Evolutionary conservation across 2,113 vertebrate genomes (phyloP), one percentile per base, ranked within the genome.

Genomic region (Laterallus jamaicensis): DNA sequence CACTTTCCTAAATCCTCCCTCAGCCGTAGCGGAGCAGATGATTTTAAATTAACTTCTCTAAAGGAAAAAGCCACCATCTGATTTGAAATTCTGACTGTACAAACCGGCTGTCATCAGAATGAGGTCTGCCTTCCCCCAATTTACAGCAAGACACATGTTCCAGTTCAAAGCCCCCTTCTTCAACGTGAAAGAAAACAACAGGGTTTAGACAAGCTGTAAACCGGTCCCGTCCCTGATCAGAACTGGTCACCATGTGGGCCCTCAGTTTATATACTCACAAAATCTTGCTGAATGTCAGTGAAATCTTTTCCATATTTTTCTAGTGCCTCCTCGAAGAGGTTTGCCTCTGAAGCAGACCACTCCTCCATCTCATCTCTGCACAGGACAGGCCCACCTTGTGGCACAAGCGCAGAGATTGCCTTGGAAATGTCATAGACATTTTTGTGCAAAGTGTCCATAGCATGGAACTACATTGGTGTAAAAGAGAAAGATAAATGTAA

Each of bases 261-360:
- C 32, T 58, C 7, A 1, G 24, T 88, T 74, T 12, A 25, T 10
- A 58, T 82, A 99, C 99, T 99, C 96, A 99, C 99, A 96, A 99
- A 99, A 96, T 99, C 99, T 94, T 99, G 99, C 88, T 99, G 99
- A 95, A 99, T 99, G 90, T 99, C 99, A 6, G 99, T 99, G 98
- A 99, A 99, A 97, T 99, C 99, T 94, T 99, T 99, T 95, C 99
- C 99, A 0, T 99, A 99, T 95, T 99, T 99, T 97, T 99, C 99
- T 67, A 99, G 97, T 3, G 99, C 99, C 96, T 99, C 99, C 96
- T 99, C 99, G 0, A 99, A 99, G 73, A 99, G 98, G 97, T 99
- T 99, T 96, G 99, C 99, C 98, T 99, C 99, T 0, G 99, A 99
- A 56, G 99, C 99, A 18, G 99, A 99, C 99, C 99, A 99, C 96